A percentile compares a stretch with the other conserved stretches of the same genome.
Evolutionary conservation across 2,113 vertebrate genomes (phyloP).

Genomic region (Xiphorhynchus elegans): DNA sequence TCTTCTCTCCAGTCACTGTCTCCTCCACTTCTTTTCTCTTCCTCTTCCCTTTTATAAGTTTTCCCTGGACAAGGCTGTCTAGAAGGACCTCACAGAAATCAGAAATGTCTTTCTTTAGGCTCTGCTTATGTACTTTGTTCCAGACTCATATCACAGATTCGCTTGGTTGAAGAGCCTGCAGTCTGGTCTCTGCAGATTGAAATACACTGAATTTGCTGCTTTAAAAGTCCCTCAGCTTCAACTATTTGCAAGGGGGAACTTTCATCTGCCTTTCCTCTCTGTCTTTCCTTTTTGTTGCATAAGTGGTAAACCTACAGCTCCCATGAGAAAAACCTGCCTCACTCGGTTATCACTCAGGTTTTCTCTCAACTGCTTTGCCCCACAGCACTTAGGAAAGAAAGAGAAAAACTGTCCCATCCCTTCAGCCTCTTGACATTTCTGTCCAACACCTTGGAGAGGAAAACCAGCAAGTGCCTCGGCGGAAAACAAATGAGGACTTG

Average conservation of each 20-base stretch:
- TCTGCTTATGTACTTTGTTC: background rate
- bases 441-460: slow-evolving; percentile 65
- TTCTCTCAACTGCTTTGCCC: background rate
- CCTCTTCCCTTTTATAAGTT: background rate
- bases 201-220: background rate
- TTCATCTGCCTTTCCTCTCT: background rate
- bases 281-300: background rate
- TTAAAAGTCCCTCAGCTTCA: background rate
- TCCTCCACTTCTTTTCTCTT: slow-evolving; percentile 27
- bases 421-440: slow-evolving; percentile 65
- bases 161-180: background rate
- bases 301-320: background rate
- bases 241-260: background rate
- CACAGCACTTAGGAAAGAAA: slow-evolving; percentile 18
- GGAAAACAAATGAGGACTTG: slow-evolving; percentile 65
- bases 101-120: background rate
- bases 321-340: slow-evolving; percentile 40
- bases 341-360: slow-evolving; percentile 21
- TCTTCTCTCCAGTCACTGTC: slow-evolving; percentile 7
- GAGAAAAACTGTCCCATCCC: background rate
- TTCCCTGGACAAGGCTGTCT: background rate
- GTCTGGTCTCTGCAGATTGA: background rate
- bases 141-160: background rate
- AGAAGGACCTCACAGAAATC: background rate
- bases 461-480: slow-evolving; percentile 44